These are phyloP conservation scores for Vannuccia rotundouncinata DNA, from an alignment of 2,888 invertebrate genomes.

Conservation along the genomic window DNA sequence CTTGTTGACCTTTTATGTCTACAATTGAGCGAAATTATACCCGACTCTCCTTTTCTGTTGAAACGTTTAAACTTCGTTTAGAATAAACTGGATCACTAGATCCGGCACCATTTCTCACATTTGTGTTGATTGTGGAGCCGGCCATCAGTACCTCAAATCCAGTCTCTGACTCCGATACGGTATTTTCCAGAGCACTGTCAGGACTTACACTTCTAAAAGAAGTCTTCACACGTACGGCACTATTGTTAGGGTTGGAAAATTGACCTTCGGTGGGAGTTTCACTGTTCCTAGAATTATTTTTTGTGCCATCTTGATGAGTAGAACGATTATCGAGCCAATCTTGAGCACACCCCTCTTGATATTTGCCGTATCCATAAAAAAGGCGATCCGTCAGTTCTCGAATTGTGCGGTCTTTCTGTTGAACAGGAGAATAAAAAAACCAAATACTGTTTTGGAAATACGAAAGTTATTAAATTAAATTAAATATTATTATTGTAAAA, in stretches of 20 bases:
- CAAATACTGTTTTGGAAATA: background rate
- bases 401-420: background rate
- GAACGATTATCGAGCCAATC: background rate
- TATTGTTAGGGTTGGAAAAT: background rate
- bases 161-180: background rate
- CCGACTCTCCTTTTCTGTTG: no score
- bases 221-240: background rate
- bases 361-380: background rate
- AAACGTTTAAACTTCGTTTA: no score
- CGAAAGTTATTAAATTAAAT: no score
- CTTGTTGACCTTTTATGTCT: no score
- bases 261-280: no score
- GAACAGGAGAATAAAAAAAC: background rate
- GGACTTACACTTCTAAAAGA: background rate
- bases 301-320: no score
- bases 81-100: no score
- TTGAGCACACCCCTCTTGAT: background rate
- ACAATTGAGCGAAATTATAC: no score
- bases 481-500: no score
- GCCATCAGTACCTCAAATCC: background rate
- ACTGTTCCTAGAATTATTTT: no score
- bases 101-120: no score
- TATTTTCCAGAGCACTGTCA: background rate
- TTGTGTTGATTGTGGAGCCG: no score
- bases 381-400: constrained; percentile 2